Conservation (phyloP, 1,140 invertebrate genomes). For the Caenorhabditis remanei region DNA sequence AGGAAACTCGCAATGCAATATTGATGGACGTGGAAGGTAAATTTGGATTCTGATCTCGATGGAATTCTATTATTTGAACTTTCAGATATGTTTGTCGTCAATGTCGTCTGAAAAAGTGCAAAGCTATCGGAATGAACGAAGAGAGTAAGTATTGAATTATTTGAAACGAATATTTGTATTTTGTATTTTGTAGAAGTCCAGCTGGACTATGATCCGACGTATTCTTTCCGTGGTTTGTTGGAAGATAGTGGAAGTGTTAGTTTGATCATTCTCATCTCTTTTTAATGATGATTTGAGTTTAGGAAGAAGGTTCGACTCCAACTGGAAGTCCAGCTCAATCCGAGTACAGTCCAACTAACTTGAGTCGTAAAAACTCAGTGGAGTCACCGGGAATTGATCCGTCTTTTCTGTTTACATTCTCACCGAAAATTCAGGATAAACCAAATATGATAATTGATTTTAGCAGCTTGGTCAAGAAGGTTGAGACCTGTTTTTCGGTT, state of each 20-base stretch:
- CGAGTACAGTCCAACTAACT: conserved; percentile 10
- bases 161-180: no score
- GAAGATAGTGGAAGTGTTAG: conserved; percentile 51
- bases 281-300: background rate
- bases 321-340: conserved; percentile 27
- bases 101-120: conserved; percentile 47
- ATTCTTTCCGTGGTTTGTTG: conserved; percentile 29
- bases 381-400: conserved; percentile 15
- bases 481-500: conserved; percentile 28
- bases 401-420: background rate
- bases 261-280: background rate
- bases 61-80: background rate
- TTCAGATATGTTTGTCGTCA: conserved; percentile 37
- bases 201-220: conserved; percentile 46
- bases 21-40: conserved; percentile 47
- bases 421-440: conserved; percentile 19
- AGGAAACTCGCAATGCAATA: conserved; percentile 34
- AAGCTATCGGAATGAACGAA: conserved; percentile 46
- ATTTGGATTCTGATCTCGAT: background rate
- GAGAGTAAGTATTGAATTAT: conserved; percentile 9
- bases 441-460: conserved; percentile 33
- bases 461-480: conserved; percentile 28
- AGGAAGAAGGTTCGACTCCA: conserved; percentile 23
- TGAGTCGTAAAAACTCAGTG: conserved; percentile 2
- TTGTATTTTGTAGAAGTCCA: conserved; percentile 13